These are phyloP conservation scores for Reticulitermes speratus DNA, from an alignment of 1,140 invertebrate species.

Conservation along the genomic window DNA sequence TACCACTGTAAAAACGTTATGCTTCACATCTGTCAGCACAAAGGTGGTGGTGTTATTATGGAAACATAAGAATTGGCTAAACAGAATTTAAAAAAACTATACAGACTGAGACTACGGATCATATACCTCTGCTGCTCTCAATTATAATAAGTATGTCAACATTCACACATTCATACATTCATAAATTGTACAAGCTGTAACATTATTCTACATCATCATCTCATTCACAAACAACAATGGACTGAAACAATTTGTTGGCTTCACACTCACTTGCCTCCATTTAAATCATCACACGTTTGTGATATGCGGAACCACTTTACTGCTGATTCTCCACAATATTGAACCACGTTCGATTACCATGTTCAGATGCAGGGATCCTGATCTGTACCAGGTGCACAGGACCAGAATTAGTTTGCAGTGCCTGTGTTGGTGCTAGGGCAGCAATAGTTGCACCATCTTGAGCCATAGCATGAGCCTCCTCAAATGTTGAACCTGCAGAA, in stretches of 20 bases:
- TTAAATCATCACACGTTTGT: neutral
- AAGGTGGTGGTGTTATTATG: neutral
- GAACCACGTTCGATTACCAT: constrained; percentile 45
- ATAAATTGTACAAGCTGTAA: neutral
- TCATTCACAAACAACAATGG: neutral
- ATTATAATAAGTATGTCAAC: neutral
- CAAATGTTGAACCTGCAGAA: constrained; percentile 34
- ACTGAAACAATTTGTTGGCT: neutral
- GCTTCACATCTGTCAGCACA: neutral
- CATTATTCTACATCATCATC: neutral
- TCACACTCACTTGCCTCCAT: neutral
- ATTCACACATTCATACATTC: constrained; percentile 3
- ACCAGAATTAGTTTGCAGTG: constrained; percentile 47
- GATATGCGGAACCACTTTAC: neutral
- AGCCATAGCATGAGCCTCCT: constrained; percentile 41
- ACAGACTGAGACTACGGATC: neutral
- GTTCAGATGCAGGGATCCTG: constrained; percentile 43
- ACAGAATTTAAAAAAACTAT: neutral
- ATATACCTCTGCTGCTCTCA: neutral
- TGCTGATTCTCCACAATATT: constrained; percentile 46
- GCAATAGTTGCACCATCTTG: constrained; percentile 41
- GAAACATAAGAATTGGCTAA: neutral
- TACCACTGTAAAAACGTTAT: neutral
- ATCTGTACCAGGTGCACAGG: constrained; percentile 54
- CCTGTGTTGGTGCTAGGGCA: constrained; percentile 43